Evolutionary conservation across 2,113 vertebrate species (phyloP).

Genomic region (Potamarius usumacintae): DNA sequence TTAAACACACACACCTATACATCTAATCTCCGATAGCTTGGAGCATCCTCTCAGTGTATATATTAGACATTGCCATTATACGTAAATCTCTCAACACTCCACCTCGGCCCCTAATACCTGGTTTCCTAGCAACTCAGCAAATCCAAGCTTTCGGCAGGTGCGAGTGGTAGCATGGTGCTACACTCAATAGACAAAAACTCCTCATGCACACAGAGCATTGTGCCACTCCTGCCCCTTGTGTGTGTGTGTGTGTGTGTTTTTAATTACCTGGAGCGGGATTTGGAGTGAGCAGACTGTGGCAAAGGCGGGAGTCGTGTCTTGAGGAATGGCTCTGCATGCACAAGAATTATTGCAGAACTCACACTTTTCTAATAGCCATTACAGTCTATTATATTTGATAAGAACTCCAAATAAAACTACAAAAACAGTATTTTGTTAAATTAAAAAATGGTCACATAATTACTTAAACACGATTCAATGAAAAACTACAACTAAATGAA

Average conservation of each 20-base stretch:
- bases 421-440: background rate
- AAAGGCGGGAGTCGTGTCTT: slow-evolving; percentile 12
- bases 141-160: slow-evolving; percentile 57
- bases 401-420: background rate
- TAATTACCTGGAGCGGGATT: slow-evolving; percentile 60
- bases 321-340: slow-evolving; percentile 17
- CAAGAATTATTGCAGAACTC: slow-evolving; percentile 30
- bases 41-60: slow-evolving; percentile 45
- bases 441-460: too few species aligned
- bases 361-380: background rate
- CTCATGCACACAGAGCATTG: slow-evolving; percentile 45
- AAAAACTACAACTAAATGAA: background rate
- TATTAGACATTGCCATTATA: slow-evolving; percentile 46
- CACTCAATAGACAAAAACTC: slow-evolving; percentile 45
- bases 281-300: slow-evolving; percentile 43
- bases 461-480: background rate
- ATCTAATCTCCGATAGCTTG: slow-evolving; percentile 42
- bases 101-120: slow-evolving; percentile 53
- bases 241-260: slow-evolving; percentile 53
- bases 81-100: slow-evolving; percentile 53
- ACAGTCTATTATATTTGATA: background rate
- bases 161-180: slow-evolving; percentile 39
- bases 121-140: slow-evolving; percentile 62
- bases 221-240: slow-evolving; percentile 43
- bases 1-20: slow-evolving; percentile 12